These are phyloP conservation scores for Eristalinus aeneus DNA, from an alignment of 2,888 invertebrate genomes.

Conservation along the genomic window DNA sequence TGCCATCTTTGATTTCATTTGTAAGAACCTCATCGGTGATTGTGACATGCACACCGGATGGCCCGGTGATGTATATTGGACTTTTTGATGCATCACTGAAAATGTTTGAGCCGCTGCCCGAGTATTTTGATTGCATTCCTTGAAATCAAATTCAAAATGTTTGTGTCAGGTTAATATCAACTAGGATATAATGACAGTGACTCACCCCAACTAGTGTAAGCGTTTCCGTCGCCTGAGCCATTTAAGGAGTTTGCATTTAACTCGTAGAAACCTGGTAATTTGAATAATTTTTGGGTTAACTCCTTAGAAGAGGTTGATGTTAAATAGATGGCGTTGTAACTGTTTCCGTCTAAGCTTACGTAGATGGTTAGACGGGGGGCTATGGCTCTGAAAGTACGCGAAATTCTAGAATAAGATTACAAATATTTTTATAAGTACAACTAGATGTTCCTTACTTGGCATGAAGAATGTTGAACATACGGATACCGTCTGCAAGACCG, in stretches of 20 bases:
- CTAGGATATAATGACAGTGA: background rate
- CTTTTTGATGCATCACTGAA: conserved; percentile 82
- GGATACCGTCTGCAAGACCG: conserved; percentile 95
- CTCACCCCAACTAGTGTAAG: conserved; percentile 72
- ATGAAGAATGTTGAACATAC: conserved; percentile 94
- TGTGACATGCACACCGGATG: conserved; percentile 90
- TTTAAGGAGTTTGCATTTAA: conserved; percentile 73
- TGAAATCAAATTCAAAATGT: conserved; percentile 10
- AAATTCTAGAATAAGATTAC: conserved; percentile 58
- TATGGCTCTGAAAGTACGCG: conserved; percentile 82
- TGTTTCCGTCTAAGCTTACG: conserved; percentile 86
- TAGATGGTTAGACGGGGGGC: conserved; percentile 92
- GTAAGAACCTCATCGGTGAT: conserved; percentile 92
- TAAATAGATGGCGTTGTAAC: conserved; percentile 92
- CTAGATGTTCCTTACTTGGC: conserved; percentile 84
- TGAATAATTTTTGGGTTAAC: conserved; percentile 84
- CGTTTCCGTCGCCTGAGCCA: conserved; percentile 72
- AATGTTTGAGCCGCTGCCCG: conserved; percentile 80
- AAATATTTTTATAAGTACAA: conserved; percentile 30
- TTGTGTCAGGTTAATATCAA: background rate
- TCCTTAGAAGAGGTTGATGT: conserved; percentile 86
- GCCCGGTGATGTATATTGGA: conserved; percentile 89
- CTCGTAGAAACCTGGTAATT: conserved; percentile 82
- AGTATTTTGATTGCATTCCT: conserved; percentile 80
- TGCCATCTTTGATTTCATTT: conserved; percentile 89